Evolutionary conservation across 2,888 invertebrate genomes (phyloP).

Genomic region (Microplitis deprimator): DNA sequence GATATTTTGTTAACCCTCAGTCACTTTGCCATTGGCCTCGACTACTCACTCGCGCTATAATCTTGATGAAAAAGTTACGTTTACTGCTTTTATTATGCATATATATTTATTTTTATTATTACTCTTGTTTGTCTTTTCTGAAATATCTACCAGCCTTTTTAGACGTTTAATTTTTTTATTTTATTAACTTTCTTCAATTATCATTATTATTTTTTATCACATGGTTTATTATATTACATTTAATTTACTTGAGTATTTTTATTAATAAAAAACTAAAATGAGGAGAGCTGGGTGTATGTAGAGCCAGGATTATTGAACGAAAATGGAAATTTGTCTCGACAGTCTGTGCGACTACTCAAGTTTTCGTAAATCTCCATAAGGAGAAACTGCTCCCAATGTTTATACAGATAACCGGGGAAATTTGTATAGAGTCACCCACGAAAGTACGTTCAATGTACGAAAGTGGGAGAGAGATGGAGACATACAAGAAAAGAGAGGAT

Average conservation of each 20-base stretch:
- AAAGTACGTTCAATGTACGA: constrained; percentile 4
- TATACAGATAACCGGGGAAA: constrained; percentile 50
- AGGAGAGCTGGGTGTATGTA: background rate
- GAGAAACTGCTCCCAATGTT: constrained; percentile 45
- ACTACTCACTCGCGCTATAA: constrained; percentile 21
- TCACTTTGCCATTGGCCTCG: constrained; percentile 29
- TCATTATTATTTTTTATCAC: background rate
- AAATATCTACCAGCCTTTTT: background rate
- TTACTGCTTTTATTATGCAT: constrained; percentile 18
- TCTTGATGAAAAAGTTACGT: constrained; percentile 37
- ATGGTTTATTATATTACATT: background rate
- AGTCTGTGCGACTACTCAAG: constrained; percentile 21
- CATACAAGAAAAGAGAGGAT: constrained; percentile 19
- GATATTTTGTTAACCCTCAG: constrained; percentile 58
- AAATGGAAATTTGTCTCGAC: constrained; percentile 30
- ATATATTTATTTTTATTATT: constrained; percentile 12
- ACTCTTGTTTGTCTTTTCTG: constrained; percentile 16
- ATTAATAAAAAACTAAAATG: background rate
- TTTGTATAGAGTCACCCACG: constrained; percentile 45
- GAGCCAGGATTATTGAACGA: constrained; percentile 30
- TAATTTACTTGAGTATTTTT: background rate
- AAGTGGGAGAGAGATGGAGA: constrained; percentile 3
- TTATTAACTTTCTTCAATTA: background rate
- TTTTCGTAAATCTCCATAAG: constrained; percentile 33
- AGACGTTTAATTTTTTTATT: background rate